A percentile compares a stretch with the other conserved stretches of the same genome.
Evolutionary conservation across 1,140 invertebrate species (phyloP).

Genomic region (Trialeurodes vaporariorum): DNA sequence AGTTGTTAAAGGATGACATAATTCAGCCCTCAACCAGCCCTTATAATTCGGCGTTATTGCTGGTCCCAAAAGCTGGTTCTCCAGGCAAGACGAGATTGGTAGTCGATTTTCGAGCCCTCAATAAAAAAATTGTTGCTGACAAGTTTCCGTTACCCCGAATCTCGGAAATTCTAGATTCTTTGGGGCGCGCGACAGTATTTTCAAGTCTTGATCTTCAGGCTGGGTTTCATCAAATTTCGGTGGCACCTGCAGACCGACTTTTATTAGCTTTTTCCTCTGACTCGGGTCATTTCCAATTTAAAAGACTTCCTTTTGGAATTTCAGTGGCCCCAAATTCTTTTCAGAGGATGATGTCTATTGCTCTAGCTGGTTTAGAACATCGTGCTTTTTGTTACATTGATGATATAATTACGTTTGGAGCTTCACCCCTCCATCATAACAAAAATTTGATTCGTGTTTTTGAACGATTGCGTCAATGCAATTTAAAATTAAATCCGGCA

Average conservation of each 20-base stretch:
- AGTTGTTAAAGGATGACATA: conserved; percentile 17
- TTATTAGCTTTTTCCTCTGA: background rate
- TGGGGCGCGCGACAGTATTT: conserved; percentile 35
- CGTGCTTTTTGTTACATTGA: background rate
- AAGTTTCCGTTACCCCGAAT: conserved; percentile 41
- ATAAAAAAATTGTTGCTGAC: conserved; percentile 28
- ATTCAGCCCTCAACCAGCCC: conserved; percentile 14
- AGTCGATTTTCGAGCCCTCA: conserved; percentile 23
- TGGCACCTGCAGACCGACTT: background rate
- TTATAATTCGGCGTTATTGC: conserved; percentile 6
- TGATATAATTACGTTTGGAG: background rate
- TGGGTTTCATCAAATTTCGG: conserved; percentile 40
- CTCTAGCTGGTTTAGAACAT: background rate
- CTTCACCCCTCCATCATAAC: background rate
- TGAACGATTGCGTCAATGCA: background rate
- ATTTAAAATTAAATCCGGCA: background rate
- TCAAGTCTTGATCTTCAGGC: conserved; percentile 36
- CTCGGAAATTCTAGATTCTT: conserved; percentile 33
- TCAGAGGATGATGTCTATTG: background rate
- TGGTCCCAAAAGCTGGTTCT: conserved; percentile 16
- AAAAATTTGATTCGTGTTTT: background rate
- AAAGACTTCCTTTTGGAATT: background rate
- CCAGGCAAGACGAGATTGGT: conserved; percentile 15
- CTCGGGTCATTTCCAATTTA: background rate
- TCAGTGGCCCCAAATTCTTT: background rate